phyloP scores from a whole-genome alignment of 2,888 invertebrate genomes.

The Orthosia gracilis region DNA sequence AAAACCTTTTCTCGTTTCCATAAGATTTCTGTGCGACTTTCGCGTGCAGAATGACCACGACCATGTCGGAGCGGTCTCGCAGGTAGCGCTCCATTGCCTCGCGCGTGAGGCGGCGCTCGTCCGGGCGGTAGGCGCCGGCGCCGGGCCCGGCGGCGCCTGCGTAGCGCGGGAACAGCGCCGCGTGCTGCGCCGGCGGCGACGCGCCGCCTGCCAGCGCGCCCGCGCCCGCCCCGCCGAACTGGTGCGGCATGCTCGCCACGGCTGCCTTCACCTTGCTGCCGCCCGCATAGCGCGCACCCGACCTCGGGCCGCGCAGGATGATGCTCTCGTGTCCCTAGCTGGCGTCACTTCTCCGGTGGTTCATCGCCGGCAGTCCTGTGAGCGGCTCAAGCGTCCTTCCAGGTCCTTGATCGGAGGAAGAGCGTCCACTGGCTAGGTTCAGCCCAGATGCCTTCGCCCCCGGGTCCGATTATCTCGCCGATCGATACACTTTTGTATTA shows the following conservation, averaged over 20 bases:
- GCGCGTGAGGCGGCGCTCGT: constrained; percentile 96
- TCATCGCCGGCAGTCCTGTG: constrained; percentile 57
- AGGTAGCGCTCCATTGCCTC: constrained; percentile 99
- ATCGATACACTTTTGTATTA: constrained; percentile 89
- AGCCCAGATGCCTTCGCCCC: constrained; percentile 45
- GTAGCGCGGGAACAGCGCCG: constrained; percentile 92
- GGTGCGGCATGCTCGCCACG: constrained; percentile 94
- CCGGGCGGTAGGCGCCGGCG: constrained; percentile 93
- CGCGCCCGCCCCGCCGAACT: constrained; percentile 93
- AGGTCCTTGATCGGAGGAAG: constrained; percentile 36
- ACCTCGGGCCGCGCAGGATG: constrained; percentile 61
- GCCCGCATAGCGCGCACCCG: constrained; percentile 78
- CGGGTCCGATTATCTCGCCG: constrained; percentile 72
- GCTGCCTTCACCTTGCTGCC: constrained; percentile 84
- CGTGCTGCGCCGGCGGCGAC: constrained; percentile 92
- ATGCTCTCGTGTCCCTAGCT: constrained; percentile 69
- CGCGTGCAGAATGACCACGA: constrained; percentile 99
- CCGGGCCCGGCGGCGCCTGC: constrained; percentile 91
- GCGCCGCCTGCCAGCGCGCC: constrained; percentile 95
- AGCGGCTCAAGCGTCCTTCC: constrained; percentile 48
- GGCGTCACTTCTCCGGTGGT: constrained; percentile 55
- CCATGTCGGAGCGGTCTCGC: constrained; percentile 98
- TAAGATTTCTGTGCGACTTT: constrained; percentile 99
- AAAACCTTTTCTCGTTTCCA: constrained; percentile 99
- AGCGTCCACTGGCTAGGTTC: constrained; percentile 30